A percentile compares a stretch with the other conserved stretches of the same genome.
phyloP scores from a whole-genome alignment of 2,888 invertebrate species.

The Limnephilus marmoratus region DNA sequence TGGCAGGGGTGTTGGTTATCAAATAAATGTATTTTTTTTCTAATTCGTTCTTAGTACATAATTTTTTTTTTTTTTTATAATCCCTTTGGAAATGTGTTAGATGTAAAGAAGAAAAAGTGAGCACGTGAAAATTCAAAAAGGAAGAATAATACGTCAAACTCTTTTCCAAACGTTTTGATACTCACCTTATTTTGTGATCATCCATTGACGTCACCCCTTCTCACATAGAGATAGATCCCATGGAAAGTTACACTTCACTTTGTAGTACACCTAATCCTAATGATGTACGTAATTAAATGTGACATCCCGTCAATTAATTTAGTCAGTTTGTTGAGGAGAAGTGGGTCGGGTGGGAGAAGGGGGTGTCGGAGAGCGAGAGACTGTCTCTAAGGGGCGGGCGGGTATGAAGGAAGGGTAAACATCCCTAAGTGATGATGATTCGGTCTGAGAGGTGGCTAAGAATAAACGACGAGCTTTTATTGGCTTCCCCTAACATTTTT shows the following conservation, averaged over 20 bases:
- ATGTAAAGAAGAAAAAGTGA: background rate
- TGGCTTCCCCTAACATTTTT: constrained; percentile 40
- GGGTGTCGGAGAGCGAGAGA: background rate
- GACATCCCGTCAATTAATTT: constrained; percentile 68
- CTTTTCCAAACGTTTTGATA: background rate
- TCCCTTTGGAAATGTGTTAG: background rate
- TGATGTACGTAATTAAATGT: constrained; percentile 68
- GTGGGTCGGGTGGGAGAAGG: background rate
- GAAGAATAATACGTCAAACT: background rate
- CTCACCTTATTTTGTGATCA: background rate
- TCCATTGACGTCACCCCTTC: constrained; percentile 47
- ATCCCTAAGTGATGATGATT: constrained; percentile 58
- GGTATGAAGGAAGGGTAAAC: constrained; percentile 46
- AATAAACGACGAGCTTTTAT: constrained; percentile 38
- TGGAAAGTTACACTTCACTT: constrained; percentile 31
- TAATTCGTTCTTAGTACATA: too few species aligned
- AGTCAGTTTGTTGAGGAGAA: constrained; percentile 56
- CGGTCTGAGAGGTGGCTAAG: constrained; percentile 55
- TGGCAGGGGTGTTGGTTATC: too few species aligned
- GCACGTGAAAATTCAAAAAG: background rate
- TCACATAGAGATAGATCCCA: constrained; percentile 26
- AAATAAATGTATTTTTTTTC: too few species aligned
- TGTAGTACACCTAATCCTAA: constrained; percentile 67
- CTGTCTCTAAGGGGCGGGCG: constrained; percentile 22
- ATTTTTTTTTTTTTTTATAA: too few species aligned